Percentiles rank a stretch among this genome's conserved stretches.
These are phyloP conservation scores for Aphidius gifuensis DNA, from an alignment of 1,140 invertebrate genomes.

Conservation along the genomic window DNA sequence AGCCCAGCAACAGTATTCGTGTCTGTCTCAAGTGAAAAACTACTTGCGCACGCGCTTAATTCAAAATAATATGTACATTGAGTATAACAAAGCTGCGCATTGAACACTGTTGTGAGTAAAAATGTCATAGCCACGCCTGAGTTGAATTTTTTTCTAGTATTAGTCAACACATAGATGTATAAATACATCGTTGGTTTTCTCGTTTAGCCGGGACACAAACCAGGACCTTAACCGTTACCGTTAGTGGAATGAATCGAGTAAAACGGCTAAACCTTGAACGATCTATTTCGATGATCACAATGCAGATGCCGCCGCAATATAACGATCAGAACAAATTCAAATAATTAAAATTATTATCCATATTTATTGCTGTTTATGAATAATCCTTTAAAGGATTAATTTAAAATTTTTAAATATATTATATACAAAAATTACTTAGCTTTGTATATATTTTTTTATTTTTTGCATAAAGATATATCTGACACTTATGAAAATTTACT, in stretches of 20 bases:
- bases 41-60: too few species aligned
- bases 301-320: slow-evolving; percentile 57
- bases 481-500: too few species aligned
- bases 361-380: too few species aligned
- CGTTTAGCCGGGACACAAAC: slow-evolving; percentile 54
- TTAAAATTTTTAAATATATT: background rate
- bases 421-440: too few species aligned
- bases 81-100: too few species aligned
- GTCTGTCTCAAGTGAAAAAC: too few species aligned
- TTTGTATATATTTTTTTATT: too few species aligned
- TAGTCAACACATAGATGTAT: too few species aligned
- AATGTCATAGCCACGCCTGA: slow-evolving; percentile 5
- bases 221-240: slow-evolving; percentile 51
- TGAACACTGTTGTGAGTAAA: background rate
- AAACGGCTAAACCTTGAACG: slow-evolving; percentile 43
- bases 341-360: slow-evolving; percentile 10
- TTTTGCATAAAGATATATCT: too few species aligned
- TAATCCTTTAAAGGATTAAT: background rate
- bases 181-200: too few species aligned
- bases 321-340: slow-evolving; percentile 44
- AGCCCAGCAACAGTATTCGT: too few species aligned
- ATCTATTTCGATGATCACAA: slow-evolving; percentile 54
- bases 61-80: too few species aligned
- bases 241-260: slow-evolving; percentile 51
- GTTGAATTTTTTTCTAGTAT: background rate